Base-by-base conservation (phyloP, 2,797 vertebrate species). In the Pristis pectinata region DNA sequence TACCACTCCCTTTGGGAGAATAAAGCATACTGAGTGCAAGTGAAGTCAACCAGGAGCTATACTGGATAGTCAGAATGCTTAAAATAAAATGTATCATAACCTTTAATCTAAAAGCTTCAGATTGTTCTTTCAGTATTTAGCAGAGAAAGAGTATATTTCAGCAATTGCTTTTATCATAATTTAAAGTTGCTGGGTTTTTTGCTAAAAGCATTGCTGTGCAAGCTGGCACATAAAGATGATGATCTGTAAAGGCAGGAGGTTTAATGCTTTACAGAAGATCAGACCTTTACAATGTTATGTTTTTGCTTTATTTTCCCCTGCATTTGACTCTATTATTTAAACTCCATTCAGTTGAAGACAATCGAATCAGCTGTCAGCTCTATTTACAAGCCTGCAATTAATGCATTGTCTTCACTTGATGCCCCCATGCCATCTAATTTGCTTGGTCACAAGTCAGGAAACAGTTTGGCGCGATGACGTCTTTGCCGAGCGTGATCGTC, bases 1-100 rank as follows among this genome's bases (percentile, higher is more conserved):
- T 95, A 95, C 96, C 96, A 94, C 96, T 96, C 96, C 95, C 94
- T 96, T 64, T 96, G 95, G 85, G 96, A 96, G 95, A 95, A 95
- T 95, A 96, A 95, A 94, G 94, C 94, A 94, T 87, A 41, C 72
- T 94, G 95, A 96, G 95, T 96, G 95, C 95, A 95, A 95, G 94
- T 95, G 72, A 95, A 96, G 94, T 64, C 95, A 94, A 95, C 59
- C 64, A 59, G 64, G 91, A 95, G 95, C 95, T 96, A 95, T 95
- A 96, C 96, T 96, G 5, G 95, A 96, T 95, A 95, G 95, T 59
- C 95, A 95, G 95, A 95, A 79, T 93, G 93, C 64, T 93, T 41
- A 22, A 2, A 41, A 92, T 34, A 94, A 94, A 27, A 67, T 74
- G 44, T 76, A 30, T 34, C 67, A 53, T 49, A 76, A 70, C 70